phyloP scores from a whole-genome alignment of 1,140 invertebrate species.

The Scylla paramamosain region DNA sequence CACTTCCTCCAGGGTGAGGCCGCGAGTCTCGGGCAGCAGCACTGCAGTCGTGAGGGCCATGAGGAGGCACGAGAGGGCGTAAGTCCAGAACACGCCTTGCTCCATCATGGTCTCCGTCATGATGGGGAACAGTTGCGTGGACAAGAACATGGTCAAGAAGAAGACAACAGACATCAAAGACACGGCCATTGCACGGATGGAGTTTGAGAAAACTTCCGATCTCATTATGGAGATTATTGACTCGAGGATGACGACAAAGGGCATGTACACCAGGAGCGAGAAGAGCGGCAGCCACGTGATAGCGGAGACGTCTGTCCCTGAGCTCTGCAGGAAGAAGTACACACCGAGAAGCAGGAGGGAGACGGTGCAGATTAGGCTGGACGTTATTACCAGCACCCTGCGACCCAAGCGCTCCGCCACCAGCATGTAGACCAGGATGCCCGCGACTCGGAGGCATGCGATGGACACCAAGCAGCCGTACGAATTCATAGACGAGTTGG shows the following conservation, averaged over 20 bases:
- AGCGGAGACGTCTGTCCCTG: neutral
- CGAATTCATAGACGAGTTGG: constrained; percentile 53
- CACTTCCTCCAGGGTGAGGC: constrained; percentile 71
- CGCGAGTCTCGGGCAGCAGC: constrained; percentile 61
- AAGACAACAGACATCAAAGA: constrained; percentile 67
- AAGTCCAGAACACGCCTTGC: constrained; percentile 73
- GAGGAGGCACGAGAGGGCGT: constrained; percentile 32
- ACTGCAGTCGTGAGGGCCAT: constrained; percentile 60
- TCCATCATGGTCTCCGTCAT: constrained; percentile 67
- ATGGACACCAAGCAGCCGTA: constrained; percentile 67
- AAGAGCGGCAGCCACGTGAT: constrained; percentile 70
- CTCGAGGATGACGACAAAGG: constrained; percentile 56
- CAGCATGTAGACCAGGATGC: constrained; percentile 56
- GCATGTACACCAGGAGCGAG: constrained; percentile 60
- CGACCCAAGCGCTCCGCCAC: constrained; percentile 68
- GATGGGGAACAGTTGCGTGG: constrained; percentile 61
- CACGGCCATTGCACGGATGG: constrained; percentile 55
- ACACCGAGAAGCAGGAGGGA: constrained; percentile 61
- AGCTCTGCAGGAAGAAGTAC: constrained; percentile 67
- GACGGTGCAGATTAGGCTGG: constrained; percentile 41
- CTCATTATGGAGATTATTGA: constrained; percentile 60
- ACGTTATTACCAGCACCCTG: constrained; percentile 37
- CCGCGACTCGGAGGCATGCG: constrained; percentile 60
- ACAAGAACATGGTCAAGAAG: constrained; percentile 66
- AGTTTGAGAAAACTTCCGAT: constrained; percentile 70